Percentiles rank a stretch among this genome's conserved stretches.
Conservation (phyloP, 2,888 invertebrate species). For the Sarcophaga subvicina region DNA sequence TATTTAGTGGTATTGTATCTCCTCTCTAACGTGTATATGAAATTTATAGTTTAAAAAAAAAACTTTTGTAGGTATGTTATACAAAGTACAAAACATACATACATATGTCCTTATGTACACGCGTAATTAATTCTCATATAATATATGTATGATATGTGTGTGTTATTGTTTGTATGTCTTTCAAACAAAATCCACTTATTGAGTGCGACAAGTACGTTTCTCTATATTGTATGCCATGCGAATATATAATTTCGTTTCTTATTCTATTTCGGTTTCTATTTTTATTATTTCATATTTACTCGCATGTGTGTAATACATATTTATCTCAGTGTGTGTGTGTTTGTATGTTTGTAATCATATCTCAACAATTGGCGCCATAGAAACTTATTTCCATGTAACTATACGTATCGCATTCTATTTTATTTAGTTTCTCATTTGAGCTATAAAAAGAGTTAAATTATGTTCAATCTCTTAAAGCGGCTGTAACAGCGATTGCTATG, state of each 20-base stretch:
- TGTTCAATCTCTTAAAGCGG: too few relatives aligned
- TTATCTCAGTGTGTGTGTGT: neutral
- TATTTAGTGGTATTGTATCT: too few relatives aligned
- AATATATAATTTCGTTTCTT: neutral
- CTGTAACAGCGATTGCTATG: too few relatives aligned
- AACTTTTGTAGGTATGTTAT: too few relatives aligned
- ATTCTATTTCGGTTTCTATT: neutral
- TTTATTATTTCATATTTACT: neutral
- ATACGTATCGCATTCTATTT: neutral
- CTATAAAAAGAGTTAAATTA: neutral
- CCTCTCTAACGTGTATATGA: too few relatives aligned
- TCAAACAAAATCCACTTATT: constrained; percentile 11
- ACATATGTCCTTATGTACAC: too few relatives aligned
- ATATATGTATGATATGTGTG: neutral
- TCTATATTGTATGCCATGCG: neutral
- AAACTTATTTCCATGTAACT: constrained; percentile 18
- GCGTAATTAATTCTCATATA: neutral
- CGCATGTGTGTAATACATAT: neutral
- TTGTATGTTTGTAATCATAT: constrained; percentile 6
- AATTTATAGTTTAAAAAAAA: too few relatives aligned
- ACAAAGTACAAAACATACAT: too few relatives aligned
- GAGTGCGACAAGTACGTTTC: neutral
- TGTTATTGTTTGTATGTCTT: neutral
- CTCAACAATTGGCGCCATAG: constrained; percentile 25
- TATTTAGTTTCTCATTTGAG: neutral